These are phyloP conservation scores for Salticus scenicus DNA, from an alignment of 2,888 invertebrate species.

Conservation along the genomic window DNA sequence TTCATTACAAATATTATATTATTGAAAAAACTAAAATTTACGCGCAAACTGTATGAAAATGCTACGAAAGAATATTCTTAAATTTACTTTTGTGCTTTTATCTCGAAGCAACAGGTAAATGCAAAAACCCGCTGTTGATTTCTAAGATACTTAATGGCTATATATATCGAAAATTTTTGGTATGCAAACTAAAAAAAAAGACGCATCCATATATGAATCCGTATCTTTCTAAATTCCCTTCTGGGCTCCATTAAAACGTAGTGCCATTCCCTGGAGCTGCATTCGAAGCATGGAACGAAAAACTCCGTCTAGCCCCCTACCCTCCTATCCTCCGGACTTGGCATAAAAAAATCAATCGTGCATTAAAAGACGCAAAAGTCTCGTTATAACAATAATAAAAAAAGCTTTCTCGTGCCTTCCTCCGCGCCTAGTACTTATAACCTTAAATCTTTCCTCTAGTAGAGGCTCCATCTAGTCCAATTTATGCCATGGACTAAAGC, in stretches of 20 bases:
- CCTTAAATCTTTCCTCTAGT: constrained; percentile 44
- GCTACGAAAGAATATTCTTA: too few relatives aligned
- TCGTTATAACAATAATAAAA: constrained; percentile 27
- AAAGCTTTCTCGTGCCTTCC: constrained; percentile 12
- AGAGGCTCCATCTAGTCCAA: constrained; percentile 24
- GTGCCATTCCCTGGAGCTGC: constrained; percentile 12
- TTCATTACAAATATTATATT: too few relatives aligned
- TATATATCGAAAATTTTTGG: background rate
- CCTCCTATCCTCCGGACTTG: background rate
- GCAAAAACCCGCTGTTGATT: background rate
- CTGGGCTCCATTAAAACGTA: constrained; percentile 9
- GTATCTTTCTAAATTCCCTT: background rate
- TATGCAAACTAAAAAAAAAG: background rate
- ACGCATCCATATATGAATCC: background rate
- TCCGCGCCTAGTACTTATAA: constrained; percentile 37
- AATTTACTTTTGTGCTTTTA: too few relatives aligned
- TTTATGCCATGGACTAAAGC: constrained; percentile 35
- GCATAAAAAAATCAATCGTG: constrained; percentile 19
- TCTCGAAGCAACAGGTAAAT: background rate
- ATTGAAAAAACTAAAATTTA: too few relatives aligned
- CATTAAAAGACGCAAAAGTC: constrained; percentile 35
- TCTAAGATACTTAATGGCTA: background rate
- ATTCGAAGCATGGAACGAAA: background rate
- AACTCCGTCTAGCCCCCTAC: background rate
- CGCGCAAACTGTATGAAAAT: too few relatives aligned